Conservation (phyloP, 2,797 vertebrate species). For the Leptatherina wallacei region DNA sequence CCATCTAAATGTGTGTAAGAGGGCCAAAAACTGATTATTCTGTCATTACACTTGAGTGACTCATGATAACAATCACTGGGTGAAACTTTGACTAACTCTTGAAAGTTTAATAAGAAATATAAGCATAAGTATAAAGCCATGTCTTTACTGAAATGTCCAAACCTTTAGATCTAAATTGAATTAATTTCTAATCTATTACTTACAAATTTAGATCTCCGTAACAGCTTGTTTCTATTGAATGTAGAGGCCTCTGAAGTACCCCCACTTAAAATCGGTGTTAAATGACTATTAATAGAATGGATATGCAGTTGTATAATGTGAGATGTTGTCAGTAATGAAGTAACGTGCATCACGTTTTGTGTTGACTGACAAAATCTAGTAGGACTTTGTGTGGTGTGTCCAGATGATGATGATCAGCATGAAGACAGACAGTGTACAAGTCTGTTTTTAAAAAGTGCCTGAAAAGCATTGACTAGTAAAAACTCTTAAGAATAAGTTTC, state of each 20-base stretch:
- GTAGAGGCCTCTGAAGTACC: not conserved
- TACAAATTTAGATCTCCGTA: not conserved
- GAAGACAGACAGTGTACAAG: not conserved
- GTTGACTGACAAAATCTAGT: not conserved
- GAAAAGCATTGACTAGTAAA: not conserved
- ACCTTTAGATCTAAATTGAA: not conserved
- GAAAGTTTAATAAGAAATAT: not conserved
- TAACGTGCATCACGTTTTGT: not conserved
- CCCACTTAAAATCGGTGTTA: not conserved
- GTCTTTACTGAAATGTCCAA: not conserved
- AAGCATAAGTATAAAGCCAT: not conserved
- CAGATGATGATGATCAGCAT: not conserved
- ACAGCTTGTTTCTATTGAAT: not conserved
- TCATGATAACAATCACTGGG: not conserved
- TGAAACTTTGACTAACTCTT: not conserved
- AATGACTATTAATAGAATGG: not conserved
- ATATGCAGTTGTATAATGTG: not conserved
- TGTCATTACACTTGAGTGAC: slow-evolving; percentile 10
- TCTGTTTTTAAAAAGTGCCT: not conserved
- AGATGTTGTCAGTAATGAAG: not conserved
- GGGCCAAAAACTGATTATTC: not conserved
- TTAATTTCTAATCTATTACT: not conserved
- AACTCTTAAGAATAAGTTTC: not conserved
- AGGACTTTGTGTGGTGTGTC: not conserved
- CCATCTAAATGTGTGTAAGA: not conserved